phyloP scores from a whole-genome alignment of 2,797 vertebrate genomes.

The Coilia nasus region DNA sequence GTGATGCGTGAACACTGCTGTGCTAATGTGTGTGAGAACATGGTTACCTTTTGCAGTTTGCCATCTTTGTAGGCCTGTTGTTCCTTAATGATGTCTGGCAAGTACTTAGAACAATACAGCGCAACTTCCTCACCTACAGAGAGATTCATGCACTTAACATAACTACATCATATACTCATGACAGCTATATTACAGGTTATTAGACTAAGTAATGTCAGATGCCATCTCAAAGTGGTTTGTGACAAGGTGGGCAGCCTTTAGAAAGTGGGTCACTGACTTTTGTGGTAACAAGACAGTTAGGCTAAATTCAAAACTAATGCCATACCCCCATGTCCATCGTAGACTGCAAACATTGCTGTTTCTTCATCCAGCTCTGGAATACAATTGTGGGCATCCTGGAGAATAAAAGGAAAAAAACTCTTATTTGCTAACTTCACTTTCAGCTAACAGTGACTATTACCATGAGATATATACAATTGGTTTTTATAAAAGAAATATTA shows the following conservation, averaged over 20 bases:
- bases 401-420: constrained; percentile 25
- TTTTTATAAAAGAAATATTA: not conserved
- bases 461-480: not conserved
- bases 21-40: not conserved
- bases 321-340: constrained; percentile 97
- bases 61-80: constrained; percentile 96
- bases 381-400: constrained; percentile 96
- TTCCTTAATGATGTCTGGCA: constrained; percentile 95
- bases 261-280: no score
- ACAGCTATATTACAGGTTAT: not conserved
- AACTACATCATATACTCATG: not conserved
- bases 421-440: not conserved
- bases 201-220: no score
- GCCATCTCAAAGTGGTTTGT: no score
- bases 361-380: constrained; percentile 93
- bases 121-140: constrained; percentile 95
- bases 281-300: not conserved
- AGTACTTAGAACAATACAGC: constrained; percentile 96
- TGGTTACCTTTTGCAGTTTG: constrained; percentile 91
- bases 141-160: constrained; percentile 25
- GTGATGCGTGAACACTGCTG: not conserved
- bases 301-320: not conserved
- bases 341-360: constrained; percentile 97
- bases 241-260: no score
- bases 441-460: not conserved